These are phyloP conservation scores for Cygnus buccinator DNA, from an alignment of 2,113 vertebrate species.

Conservation along the genomic window DNA sequence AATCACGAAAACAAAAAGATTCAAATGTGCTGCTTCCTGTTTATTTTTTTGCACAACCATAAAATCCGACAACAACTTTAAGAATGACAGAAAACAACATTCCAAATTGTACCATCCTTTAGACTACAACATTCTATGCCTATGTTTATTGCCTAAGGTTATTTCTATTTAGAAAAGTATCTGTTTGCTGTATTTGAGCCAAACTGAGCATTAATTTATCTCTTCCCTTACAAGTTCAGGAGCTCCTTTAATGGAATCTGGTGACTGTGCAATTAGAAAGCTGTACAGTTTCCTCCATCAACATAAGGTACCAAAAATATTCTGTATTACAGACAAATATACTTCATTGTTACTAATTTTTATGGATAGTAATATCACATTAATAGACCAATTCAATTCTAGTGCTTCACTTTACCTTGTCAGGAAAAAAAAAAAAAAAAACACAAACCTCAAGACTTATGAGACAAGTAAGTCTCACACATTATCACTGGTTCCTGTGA, in stretches of 20 bases:
- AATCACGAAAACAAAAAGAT: background rate
- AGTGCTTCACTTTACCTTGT: background rate
- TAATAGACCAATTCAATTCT: background rate
- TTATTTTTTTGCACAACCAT: constrained; percentile 28
- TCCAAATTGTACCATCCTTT: constrained; percentile 44
- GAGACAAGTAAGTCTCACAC: background rate
- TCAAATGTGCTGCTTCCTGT: background rate
- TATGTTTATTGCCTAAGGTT: constrained; percentile 23
- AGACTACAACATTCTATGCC: constrained; percentile 51
- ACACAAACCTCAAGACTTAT: background rate
- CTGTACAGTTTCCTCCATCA: constrained; percentile 9
- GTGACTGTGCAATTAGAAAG: constrained; percentile 50
- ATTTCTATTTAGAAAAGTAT: constrained; percentile 65
- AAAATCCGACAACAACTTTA: constrained; percentile 22
- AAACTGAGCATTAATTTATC: constrained; percentile 53
- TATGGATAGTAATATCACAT: background rate
- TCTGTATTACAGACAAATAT: background rate
- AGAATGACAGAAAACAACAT: constrained; percentile 59
- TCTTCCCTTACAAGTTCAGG: constrained; percentile 39
- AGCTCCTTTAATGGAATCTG: constrained; percentile 40
- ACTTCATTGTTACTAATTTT: background rate
- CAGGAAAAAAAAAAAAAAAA: background rate
- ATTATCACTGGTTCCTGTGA: background rate
- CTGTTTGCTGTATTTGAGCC: constrained; percentile 52
- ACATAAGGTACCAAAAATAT: constrained; percentile 10